Evolutionary conservation across 1,140 invertebrate species (phyloP).

Genomic region (Trachymyrmex cornetzi): DNA sequence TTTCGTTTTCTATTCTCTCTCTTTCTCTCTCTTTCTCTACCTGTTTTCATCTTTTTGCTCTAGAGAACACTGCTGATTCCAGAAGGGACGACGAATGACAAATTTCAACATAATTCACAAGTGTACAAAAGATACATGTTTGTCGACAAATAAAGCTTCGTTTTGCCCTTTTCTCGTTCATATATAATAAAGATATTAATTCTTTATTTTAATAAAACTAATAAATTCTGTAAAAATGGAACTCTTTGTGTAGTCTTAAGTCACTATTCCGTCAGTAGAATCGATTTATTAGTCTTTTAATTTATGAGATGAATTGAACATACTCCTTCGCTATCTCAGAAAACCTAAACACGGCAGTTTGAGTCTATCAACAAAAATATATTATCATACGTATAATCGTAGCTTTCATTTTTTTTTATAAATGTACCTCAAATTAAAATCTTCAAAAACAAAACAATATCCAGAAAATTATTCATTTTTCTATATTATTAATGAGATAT

Average conservation of each 20-base stretch:
- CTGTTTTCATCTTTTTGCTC: neutral
- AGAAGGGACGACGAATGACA: neutral
- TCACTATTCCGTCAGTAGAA: constrained; percentile 1
- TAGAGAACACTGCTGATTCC: neutral
- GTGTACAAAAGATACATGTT: constrained; percentile 4
- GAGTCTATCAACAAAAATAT: constrained; percentile 31
- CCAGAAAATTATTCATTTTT: constrained; percentile 8
- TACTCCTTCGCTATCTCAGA: neutral
- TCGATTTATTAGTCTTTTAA: constrained; percentile 28
- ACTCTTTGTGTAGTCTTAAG: constrained; percentile 48
- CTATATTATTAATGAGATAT: constrained; percentile 43
- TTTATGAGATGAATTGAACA: neutral
- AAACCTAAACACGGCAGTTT: neutral
- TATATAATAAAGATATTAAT: constrained; percentile 74
- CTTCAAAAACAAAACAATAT: neutral
- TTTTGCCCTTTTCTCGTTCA: constrained; percentile 70
- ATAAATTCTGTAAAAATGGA: constrained; percentile 58
- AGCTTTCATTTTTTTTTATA: constrained; percentile 33
- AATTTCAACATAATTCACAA: constrained; percentile 35
- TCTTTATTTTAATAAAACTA: constrained; percentile 42
- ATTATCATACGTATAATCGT: constrained; percentile 5
- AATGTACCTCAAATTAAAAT: constrained; percentile 15
- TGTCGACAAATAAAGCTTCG: constrained; percentile 65
- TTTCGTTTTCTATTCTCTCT: neutral
- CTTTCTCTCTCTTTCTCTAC: neutral